Conservation (phyloP, 2,113 vertebrate species). For the Cochlearius cochlearius region DNA sequence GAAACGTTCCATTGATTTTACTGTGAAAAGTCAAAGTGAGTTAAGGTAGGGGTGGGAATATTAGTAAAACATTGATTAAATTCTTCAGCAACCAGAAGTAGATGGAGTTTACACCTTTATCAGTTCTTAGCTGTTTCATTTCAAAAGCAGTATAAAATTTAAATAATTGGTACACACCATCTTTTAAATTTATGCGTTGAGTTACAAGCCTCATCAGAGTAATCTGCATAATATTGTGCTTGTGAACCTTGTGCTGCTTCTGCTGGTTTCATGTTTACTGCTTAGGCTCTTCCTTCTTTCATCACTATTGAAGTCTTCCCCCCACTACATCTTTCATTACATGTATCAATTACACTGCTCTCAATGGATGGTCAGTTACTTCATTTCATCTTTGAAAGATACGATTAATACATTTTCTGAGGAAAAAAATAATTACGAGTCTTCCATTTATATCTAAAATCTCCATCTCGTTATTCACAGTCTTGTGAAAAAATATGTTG, state of each 20-base stretch:
- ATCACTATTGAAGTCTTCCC: background rate
- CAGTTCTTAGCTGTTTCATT: background rate
- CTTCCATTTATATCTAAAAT: background rate
- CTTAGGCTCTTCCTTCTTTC: background rate
- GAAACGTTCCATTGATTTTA: slow-evolving; percentile 9
- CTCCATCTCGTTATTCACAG: background rate
- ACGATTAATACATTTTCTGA: background rate
- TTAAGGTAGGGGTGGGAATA: background rate
- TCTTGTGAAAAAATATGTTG: background rate
- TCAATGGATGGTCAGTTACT: background rate
- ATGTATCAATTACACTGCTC: background rate
- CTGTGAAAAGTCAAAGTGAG: background rate
- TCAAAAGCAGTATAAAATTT: background rate
- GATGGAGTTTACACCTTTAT: background rate
- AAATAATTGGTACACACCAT: background rate
- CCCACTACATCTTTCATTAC: background rate
- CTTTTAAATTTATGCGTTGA: background rate
- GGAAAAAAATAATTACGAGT: background rate
- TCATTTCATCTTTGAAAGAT: background rate
- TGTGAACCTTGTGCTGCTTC: background rate
- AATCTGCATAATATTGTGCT: background rate
- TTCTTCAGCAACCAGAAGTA: background rate
- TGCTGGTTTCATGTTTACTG: background rate
- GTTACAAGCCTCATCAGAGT: background rate
- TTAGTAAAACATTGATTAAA: slow-evolving; percentile 5